Evolutionary conservation across 2,888 invertebrate genomes (phyloP).

Genomic region (Himalopsyche tibetana): DNA sequence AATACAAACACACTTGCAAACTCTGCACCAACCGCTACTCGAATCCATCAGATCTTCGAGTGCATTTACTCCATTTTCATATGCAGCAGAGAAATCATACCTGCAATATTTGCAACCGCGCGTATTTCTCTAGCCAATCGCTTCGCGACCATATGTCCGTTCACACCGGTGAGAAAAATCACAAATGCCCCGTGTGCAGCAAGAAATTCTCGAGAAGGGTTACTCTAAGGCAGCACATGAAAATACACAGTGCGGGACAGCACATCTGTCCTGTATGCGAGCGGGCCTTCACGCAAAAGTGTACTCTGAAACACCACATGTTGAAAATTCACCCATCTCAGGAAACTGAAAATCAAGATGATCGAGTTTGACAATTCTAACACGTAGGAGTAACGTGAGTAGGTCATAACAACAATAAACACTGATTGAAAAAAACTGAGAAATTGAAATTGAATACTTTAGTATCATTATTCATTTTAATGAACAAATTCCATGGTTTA

Average conservation of each 20-base stretch:
- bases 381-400: no score
- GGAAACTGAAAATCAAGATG: no score
- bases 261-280: neutral
- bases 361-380: no score
- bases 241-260: neutral
- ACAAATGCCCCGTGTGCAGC: constrained; percentile 37
- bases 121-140: neutral
- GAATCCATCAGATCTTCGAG: neutral
- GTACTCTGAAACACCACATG: constrained; percentile 2
- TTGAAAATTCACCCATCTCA: neutral
- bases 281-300: neutral
- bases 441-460: no score
- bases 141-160: constrained; percentile 35
- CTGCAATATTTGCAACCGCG: constrained; percentile 32
- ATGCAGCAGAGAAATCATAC: constrained; percentile 38
- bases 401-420: no score
- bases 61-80: constrained; percentile 46
- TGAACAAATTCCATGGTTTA: no score
- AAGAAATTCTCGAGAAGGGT: neutral
- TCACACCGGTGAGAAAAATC: constrained; percentile 29
- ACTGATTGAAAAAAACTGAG: no score
- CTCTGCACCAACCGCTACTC: constrained; percentile 42
- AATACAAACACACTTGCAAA: constrained; percentile 48
- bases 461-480: no score
- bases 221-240: neutral